A percentile compares a stretch with the other conserved stretches of the same genome.
Conservation (phyloP, 2,888 invertebrate species). For the Molorchus minor region DNA sequence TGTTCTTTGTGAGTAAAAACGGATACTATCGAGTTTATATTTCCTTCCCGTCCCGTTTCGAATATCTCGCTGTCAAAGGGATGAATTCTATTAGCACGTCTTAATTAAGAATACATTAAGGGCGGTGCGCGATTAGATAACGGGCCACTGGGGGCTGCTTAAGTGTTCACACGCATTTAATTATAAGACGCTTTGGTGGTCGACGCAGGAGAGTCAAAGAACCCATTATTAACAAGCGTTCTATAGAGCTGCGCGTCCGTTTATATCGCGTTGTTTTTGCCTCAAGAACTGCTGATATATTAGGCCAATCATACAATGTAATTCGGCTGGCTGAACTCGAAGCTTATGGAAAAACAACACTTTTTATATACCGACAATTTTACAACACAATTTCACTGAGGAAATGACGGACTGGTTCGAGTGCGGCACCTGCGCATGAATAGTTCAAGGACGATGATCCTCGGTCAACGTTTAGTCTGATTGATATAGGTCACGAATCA, state of each 20-base stretch:
- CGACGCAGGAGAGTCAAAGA: not conserved
- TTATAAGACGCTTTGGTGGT: not conserved
- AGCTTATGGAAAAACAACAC: too few relatives aligned
- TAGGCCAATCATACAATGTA: too few relatives aligned
- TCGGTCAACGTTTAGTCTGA: too few relatives aligned
- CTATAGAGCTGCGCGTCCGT: too few relatives aligned
- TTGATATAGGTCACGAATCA: too few relatives aligned
- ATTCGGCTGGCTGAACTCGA: too few relatives aligned
- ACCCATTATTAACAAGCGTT: not conserved
- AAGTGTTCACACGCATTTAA: not conserved
- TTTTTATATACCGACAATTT: too few relatives aligned
- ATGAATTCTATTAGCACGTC: not conserved
- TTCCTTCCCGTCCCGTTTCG: not conserved
- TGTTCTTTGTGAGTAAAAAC: not conserved
- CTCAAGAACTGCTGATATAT: not conserved
- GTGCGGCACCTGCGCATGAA: too few relatives aligned
- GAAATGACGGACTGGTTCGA: too few relatives aligned
- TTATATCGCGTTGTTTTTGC: too few relatives aligned
- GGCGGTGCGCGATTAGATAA: not conserved
- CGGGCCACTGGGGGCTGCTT: not conserved
- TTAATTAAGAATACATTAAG: conserved; percentile 3
- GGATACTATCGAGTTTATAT: not conserved
- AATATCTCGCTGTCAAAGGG: not conserved
- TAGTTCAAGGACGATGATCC: too few relatives aligned
- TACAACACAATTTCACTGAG: too few relatives aligned